Evolutionary conservation across 2,797 vertebrate species (phyloP).

Genomic region (Lutjanus campechanus): DNA sequence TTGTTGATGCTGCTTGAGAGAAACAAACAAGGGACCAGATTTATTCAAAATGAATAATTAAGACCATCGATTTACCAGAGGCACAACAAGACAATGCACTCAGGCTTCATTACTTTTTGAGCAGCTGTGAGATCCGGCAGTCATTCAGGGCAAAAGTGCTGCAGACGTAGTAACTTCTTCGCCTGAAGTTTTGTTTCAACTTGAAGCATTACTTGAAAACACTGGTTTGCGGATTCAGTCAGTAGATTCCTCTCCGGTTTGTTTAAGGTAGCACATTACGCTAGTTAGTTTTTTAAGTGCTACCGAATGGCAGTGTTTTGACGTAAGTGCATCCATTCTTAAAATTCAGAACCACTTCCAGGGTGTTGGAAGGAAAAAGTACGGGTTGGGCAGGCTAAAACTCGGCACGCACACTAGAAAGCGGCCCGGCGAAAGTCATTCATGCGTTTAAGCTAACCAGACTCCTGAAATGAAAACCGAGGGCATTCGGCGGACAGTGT

Average conservation of each 20-base stretch:
- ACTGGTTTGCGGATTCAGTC: background rate
- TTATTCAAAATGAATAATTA: conserved; percentile 73
- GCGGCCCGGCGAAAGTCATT: background rate
- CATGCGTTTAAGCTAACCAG: too few species aligned
- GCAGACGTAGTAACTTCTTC: conserved; percentile 29
- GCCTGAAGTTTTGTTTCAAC: conserved; percentile 31
- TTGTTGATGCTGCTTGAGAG: conserved; percentile 52
- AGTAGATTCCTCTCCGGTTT: background rate
- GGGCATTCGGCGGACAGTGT: too few species aligned
- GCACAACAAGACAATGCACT: conserved; percentile 81
- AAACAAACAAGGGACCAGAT: conserved; percentile 70
- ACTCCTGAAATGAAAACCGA: too few species aligned
- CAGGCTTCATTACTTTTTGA: conserved; percentile 79
- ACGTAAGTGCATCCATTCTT: conserved; percentile 1
- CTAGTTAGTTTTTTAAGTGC: conserved; percentile 15
- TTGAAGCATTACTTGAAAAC: conserved; percentile 2
- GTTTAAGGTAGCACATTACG: conserved; percentile 3
- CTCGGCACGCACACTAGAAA: background rate
- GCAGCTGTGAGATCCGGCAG: conserved; percentile 56
- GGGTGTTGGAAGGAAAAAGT: conserved; percentile 2
- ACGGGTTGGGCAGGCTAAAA: background rate
- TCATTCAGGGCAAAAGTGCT: conserved; percentile 26
- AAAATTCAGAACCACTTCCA: background rate
- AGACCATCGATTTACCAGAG: conserved; percentile 60
- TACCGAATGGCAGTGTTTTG: conserved; percentile 21